Conservation (phyloP, 2,797 vertebrate species). For the Hylomyscus alleni region DNA sequence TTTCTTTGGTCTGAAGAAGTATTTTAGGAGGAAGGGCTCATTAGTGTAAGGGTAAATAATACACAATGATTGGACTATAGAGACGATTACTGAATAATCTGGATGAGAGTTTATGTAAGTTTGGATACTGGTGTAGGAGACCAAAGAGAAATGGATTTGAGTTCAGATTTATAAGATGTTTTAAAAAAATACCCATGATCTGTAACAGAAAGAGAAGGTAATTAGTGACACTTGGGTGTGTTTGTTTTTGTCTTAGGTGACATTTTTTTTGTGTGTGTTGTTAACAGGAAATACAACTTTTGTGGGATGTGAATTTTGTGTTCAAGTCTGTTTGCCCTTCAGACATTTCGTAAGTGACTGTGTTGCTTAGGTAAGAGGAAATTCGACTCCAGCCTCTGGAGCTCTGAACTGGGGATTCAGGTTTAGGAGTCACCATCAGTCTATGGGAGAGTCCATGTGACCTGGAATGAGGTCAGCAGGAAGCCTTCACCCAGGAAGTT, state of each 20-base stretch:
- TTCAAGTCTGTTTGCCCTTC: slow-evolving; percentile 57
- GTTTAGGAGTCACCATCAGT: slow-evolving; percentile 66
- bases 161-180: slow-evolving; percentile 46
- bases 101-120: slow-evolving; percentile 6
- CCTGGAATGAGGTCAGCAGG: slow-evolving; percentile 49
- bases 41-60: background rate
- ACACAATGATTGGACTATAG: slow-evolving; percentile 18
- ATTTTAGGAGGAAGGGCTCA: background rate
- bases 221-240: slow-evolving; percentile 8
- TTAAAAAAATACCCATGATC: background rate
- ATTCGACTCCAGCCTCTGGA: background rate
- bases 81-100: slow-evolving; percentile 16
- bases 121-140: slow-evolving; percentile 5
- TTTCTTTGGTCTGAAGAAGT: slow-evolving; percentile 41
- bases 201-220: background rate
- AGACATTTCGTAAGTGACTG: slow-evolving; percentile 2
- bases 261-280: background rate
- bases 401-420: slow-evolving; percentile 36
- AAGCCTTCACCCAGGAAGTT: background rate
- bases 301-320: slow-evolving; percentile 47
- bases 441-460: slow-evolving; percentile 9
- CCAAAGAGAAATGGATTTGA: slow-evolving; percentile 59
- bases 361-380: slow-evolving; percentile 21
- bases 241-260: slow-evolving; percentile 64
- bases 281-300: slow-evolving; percentile 48